A percentile compares a stretch with the other conserved stretches of the same genome.
Evolutionary conservation across 1,140 invertebrate species (phyloP).

Genomic region (Drosophila melanogaster): Release_6_plus_ISO1_MT NC_004354.4:15818001-15818500

Average conservation of each 20-base stretch:
- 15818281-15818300: conserved; percentile 8
- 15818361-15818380: not conserved
- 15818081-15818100: conserved; percentile 15
- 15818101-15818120: conserved; percentile 42
- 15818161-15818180: conserved; percentile 61
- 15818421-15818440: conserved; percentile 55
- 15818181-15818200: conserved; percentile 57
- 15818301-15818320: conserved; percentile 1
- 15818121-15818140: conserved; percentile 63
- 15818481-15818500: conserved; percentile 83
- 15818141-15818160: conserved; percentile 75
- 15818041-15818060: conserved; percentile 24
- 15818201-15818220: not conserved
- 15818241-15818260: conserved; percentile 7
- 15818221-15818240: conserved; percentile 4
- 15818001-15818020: conserved; percentile 41
- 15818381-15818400: not conserved
- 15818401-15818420: not conserved
- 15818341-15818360: not conserved
- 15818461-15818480: conserved; percentile 83
- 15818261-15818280: not conserved
- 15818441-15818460: conserved; percentile 57
- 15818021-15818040: conserved; percentile 42
- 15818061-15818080: conserved; percentile 48
- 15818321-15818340: not conserved